A percentile compares a stretch with the other conserved stretches of the same genome.
Conservation (phyloP, 2,113 vertebrate genomes). For the Campylomormyrus tamandua region DNA sequence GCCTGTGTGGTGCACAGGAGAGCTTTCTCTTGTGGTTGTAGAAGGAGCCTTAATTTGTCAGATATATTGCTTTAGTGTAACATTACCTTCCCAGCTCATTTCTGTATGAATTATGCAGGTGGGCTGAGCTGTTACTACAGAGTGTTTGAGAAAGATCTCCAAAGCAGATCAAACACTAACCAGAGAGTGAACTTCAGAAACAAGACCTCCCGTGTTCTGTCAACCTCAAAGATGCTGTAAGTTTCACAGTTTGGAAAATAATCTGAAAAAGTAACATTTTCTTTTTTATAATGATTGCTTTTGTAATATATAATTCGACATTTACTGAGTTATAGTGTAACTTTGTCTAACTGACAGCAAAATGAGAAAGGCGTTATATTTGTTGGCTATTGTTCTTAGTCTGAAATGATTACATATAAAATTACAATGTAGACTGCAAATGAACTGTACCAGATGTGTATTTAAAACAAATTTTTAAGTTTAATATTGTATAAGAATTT, state of each 20-base stretch:
- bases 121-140: conserved; percentile 39
- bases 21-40: conserved; percentile 32
- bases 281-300: conserved; percentile 21
- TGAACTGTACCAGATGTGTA: background rate
- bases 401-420: background rate
- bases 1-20: conserved; percentile 11
- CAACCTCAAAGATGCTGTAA: conserved; percentile 6
- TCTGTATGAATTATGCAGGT: conserved; percentile 66
- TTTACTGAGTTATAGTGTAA: background rate
- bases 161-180: conserved; percentile 35
- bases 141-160: conserved; percentile 46
- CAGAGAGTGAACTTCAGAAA: conserved; percentile 8
- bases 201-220: background rate
- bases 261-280: background rate
- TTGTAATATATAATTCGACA: background rate
- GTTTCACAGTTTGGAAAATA: conserved; percentile 7
- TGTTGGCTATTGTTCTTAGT: background rate
- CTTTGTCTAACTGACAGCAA: background rate
- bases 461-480: background rate
- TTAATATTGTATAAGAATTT: background rate
- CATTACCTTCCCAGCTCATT: conserved; percentile 51
- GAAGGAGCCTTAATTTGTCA: conserved; percentile 43
- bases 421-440: background rate
- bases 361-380: background rate
- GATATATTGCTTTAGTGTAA: conserved; percentile 56